These are phyloP conservation scores for Leguminivora glycinivorella DNA, from an alignment of 1,140 invertebrate species.

Conservation along the genomic window DNA sequence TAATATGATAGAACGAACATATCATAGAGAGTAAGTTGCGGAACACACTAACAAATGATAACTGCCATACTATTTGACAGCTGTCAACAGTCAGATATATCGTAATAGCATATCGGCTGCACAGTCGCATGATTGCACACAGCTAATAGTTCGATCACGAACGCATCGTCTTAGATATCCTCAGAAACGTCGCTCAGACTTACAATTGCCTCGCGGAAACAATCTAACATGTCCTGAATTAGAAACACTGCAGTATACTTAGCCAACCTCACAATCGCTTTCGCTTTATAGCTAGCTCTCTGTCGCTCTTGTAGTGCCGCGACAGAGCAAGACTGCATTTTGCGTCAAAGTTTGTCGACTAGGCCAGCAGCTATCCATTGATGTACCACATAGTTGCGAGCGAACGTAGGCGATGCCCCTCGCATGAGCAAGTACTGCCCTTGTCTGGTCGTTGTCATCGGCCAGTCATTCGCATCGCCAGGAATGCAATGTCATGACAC, in stretches of 20 bases:
- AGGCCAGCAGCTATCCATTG: constrained; percentile 28
- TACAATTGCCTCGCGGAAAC: constrained; percentile 16
- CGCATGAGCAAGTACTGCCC: constrained; percentile 62
- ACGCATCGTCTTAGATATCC: background rate
- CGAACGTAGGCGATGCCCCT: constrained; percentile 48
- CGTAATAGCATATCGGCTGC: too few species aligned
- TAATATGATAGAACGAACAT: too few species aligned
- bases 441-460: constrained; percentile 76
- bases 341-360: too few species aligned
- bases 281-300: too few species aligned
- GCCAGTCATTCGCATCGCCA: constrained; percentile 70
- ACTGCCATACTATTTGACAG: too few species aligned
- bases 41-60: too few species aligned
- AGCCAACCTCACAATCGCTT: too few species aligned
- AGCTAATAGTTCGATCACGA: background rate
- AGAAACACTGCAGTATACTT: constrained; percentile 29
- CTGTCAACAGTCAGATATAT: too few species aligned
- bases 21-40: too few species aligned
- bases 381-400: constrained; percentile 34
- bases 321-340: too few species aligned
- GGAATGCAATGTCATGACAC: constrained; percentile 75
- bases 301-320: too few species aligned
- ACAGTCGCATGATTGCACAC: too few species aligned
- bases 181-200: background rate
- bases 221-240: background rate